Percentiles rank a stretch among this genome's conserved stretches.
These are phyloP conservation scores for Chironomus riparius DNA, from an alignment of 2,888 invertebrate species.

Conservation along the genomic window DNA sequence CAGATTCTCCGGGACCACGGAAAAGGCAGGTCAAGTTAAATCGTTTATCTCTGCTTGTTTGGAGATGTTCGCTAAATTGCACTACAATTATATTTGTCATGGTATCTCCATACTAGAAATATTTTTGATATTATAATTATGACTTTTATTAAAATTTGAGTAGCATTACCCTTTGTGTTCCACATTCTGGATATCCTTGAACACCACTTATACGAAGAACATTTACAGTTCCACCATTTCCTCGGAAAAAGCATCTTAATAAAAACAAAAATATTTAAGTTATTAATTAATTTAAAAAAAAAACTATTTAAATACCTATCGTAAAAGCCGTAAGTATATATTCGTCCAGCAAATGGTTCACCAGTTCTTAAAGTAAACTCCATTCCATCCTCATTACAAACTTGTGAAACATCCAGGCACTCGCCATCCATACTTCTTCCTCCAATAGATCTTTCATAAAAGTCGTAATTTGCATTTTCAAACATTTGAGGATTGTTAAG, in stretches of 20 bases:
- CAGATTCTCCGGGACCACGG: constrained; percentile 84
- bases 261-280: neutral
- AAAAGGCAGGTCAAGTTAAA: constrained; percentile 90
- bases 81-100: constrained; percentile 91
- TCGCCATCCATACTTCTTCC: constrained; percentile 61
- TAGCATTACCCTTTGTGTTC: constrained; percentile 63
- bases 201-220: constrained; percentile 78
- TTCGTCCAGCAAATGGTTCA: constrained; percentile 80
- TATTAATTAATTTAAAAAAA: neutral
- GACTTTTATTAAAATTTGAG: neutral
- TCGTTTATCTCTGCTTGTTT: constrained; percentile 80
- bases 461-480: constrained; percentile 77
- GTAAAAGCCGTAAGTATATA: constrained; percentile 87
- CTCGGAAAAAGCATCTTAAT: constrained; percentile 75
- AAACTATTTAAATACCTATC: constrained; percentile 45
- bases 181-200: constrained; percentile 89
- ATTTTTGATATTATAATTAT: neutral
- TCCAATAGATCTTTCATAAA: constrained; percentile 69
- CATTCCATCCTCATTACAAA: constrained; percentile 90
- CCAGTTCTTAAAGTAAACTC: constrained; percentile 82
- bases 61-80: constrained; percentile 87
- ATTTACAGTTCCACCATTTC: constrained; percentile 76
- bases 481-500: constrained; percentile 77
- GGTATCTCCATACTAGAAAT: constrained; percentile 75
- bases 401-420: constrained; percentile 82